A percentile compares a stretch with the other conserved stretches of the same genome.
phyloP scores from a whole-genome alignment of 37 sponge, comb jelly and placozoan species.

The Axinella damicornis region DNA sequence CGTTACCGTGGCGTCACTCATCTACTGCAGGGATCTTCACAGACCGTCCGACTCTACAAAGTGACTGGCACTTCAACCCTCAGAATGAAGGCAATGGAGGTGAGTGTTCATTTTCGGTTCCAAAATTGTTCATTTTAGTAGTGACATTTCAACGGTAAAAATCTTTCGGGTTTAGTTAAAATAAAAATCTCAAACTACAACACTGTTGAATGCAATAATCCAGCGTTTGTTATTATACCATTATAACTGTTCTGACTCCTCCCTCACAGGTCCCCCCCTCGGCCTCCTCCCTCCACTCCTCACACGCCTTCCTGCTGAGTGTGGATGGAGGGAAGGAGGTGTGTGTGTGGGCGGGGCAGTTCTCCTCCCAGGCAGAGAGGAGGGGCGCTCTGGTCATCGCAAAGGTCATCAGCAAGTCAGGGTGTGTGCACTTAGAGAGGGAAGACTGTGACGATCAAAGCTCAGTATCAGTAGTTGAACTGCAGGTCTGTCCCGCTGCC shows the following conservation, averaged over 20 bases:
- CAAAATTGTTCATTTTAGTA: too few species aligned
- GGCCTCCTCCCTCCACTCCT: conserved; percentile 57
- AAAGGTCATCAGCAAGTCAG: conserved; percentile 15
- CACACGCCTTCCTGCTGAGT: conserved; percentile 52
- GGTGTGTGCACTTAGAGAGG: too few species aligned
- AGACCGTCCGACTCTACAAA: conserved; percentile 23
- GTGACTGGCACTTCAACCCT: conserved; percentile 47
- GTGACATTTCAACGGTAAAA: too few species aligned
- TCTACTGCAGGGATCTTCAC: neutral
- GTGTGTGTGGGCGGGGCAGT: conserved; percentile 72
- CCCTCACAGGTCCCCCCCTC: conserved; percentile 29
- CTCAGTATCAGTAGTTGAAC: too few species aligned
- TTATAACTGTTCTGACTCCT: too few species aligned
- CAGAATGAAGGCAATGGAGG: conserved; percentile 53
- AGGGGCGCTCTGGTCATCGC: conserved; percentile 69
- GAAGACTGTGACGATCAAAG: conserved; percentile 46
- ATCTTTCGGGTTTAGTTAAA: too few species aligned
- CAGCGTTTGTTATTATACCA: too few species aligned
- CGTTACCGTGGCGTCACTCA: too few species aligned
- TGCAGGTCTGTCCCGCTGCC: too few species aligned
- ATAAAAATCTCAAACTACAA: too few species aligned
- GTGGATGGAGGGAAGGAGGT: neutral
- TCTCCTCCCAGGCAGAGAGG: conserved; percentile 30
- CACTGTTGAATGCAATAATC: too few species aligned
- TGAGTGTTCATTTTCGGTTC: too few species aligned